Evolutionary conservation across 1,140 invertebrate species (phyloP).

Genomic region (Cryptotermes secundus): DNA sequence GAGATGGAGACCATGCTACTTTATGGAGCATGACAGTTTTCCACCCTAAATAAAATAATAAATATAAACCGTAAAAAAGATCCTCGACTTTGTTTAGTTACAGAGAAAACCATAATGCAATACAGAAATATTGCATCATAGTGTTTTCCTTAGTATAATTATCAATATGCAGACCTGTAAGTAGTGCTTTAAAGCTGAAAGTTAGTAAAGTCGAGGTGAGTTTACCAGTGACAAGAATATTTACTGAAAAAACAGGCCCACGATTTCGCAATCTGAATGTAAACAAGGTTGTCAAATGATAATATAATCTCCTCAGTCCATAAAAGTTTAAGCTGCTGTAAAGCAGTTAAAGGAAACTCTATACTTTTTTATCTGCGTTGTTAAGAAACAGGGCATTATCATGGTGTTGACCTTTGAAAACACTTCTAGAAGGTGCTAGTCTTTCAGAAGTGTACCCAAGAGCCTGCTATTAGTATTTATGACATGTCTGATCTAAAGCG

Average conservation of each 20-base stretch:
- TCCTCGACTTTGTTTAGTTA: neutral
- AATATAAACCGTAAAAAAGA: neutral
- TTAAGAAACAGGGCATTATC: neutral
- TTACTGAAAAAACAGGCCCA: neutral
- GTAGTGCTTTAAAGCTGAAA: neutral
- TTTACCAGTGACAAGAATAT: neutral
- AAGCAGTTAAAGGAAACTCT: neutral
- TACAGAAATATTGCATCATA: neutral
- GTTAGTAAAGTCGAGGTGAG: neutral
- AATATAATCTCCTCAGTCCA: neutral
- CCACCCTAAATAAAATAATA: slow-evolving; percentile 17
- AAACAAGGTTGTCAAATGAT: neutral
- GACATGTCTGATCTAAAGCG: neutral
- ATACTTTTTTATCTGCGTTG: neutral
- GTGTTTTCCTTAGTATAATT: neutral
- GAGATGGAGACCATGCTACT: neutral
- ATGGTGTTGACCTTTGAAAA: neutral
- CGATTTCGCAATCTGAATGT: neutral
- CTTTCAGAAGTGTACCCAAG: neutral
- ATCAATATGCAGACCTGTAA: neutral
- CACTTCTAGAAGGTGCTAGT: neutral
- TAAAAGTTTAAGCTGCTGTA: neutral
- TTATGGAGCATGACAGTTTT: neutral
- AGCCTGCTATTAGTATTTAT: neutral
- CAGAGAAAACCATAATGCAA: neutral